Base-by-base conservation (phyloP, 2,888 invertebrate species). In the Phengaris alcon region DNA sequence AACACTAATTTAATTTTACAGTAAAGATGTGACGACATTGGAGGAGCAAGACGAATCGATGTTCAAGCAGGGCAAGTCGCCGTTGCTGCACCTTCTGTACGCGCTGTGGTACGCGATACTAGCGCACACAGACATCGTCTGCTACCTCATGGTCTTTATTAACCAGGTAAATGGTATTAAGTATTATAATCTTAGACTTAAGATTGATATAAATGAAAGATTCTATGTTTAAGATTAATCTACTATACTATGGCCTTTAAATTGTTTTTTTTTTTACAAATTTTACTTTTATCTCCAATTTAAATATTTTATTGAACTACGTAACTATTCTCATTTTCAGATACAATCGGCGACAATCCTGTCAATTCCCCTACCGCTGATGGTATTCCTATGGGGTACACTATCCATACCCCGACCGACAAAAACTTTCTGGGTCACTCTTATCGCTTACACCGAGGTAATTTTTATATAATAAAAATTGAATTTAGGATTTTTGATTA, bases 381-480 rank as follows among this genome's bases (percentile, higher is more conserved):
- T 99, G 97, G 98, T 98, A 35, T 98, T 99, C 88, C 94, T 99
- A 74, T 99, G 99, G 99, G 99, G 99, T 46, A 98, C 99, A 4
- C 93, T 99, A 13, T 97, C 98, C 0, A 96, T 99, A 84, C 99
- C 99, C 0, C 94, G 99, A 75, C 99, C 99, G 0, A 97, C 98
- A 0, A 99, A 99, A 92, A 97, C 97, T 0, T 99, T 99, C 90
- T 99, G 99, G 99, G 97, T 99, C 79, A 97, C 98, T 0, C 94
- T 99, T 78, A 99, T 99, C 82, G 99, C 99, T 0, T 99, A 99
- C 85, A 99, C 99, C 0, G 98, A 99, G 95, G 98, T 98, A 89
- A 59, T 69, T 22, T 55, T 68, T 73, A 44, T 35, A 68, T 73
- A 48, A 73, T 12, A 52, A 35, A 68, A 68, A 35, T 57, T 48